Evolutionary conservation across 1,140 invertebrate species (phyloP).

Genomic region (Magallana angulata): DNA sequence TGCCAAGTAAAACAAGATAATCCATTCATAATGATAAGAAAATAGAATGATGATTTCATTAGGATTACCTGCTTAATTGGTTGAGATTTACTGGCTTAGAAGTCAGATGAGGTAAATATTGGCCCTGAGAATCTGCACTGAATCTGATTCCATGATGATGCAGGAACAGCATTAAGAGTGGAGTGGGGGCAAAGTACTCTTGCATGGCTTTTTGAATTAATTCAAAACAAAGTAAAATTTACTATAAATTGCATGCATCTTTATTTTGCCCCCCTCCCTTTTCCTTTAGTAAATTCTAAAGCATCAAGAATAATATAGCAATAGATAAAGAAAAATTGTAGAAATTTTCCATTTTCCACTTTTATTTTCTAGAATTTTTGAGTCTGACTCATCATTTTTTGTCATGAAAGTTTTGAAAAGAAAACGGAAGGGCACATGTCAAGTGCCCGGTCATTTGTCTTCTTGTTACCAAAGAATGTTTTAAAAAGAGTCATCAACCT

Average conservation of each 20-base stretch:
- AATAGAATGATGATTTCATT: conserved; percentile 11
- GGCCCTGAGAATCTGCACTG: background rate
- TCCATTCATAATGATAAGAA: background rate
- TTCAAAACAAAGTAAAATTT: too few species aligned
- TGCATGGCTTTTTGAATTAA: too few species aligned
- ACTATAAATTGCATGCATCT: too few species aligned
- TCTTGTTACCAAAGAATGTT: background rate
- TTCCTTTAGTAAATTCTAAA: too few species aligned
- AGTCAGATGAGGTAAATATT: too few species aligned
- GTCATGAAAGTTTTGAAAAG: background rate
- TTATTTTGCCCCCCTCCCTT: too few species aligned
- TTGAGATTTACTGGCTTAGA: background rate
- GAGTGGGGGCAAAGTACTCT: too few species aligned
- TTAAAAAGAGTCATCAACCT: background rate
- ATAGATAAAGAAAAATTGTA: background rate
- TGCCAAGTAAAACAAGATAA: background rate
- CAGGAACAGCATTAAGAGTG: background rate
- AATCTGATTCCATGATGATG: background rate
- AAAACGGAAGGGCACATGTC: conserved; percentile 26
- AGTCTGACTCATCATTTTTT: conserved; percentile 9
- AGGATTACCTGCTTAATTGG: background rate
- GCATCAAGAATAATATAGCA: background rate
- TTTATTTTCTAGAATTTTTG: background rate
- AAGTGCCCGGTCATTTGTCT: conserved; percentile 11
- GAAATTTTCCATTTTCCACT: background rate